A percentile compares a stretch with the other conserved stretches of the same genome.
phyloP scores from a whole-genome alignment of 2,113 vertebrate genomes.

The Nibea albiflora region DNA sequence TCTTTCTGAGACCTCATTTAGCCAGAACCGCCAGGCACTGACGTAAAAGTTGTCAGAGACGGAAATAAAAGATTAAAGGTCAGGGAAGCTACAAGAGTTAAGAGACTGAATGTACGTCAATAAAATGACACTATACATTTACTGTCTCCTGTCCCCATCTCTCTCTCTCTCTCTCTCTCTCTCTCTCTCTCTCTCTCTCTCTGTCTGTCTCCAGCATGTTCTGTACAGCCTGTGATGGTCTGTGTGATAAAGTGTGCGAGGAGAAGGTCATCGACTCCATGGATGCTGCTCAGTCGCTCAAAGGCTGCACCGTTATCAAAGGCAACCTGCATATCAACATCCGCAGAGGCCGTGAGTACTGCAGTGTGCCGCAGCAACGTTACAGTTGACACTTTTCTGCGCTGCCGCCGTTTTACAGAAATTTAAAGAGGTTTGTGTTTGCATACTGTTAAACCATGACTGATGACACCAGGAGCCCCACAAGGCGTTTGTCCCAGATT shows the following conservation, averaged over 20 bases:
- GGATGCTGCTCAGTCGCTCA: slow-evolving; percentile 93
- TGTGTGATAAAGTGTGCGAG: slow-evolving; percentile 95
- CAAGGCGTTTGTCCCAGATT: slow-evolving; percentile 2
- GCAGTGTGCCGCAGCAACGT: background rate
- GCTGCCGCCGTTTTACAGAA: background rate
- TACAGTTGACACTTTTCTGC: slow-evolving; percentile 5
- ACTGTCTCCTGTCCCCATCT: slow-evolving; percentile 8
- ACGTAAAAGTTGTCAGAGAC: slow-evolving; percentile 9
- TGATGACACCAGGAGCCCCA: background rate
- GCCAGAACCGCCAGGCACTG: background rate
- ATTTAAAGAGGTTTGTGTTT: background rate
- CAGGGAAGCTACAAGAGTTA: background rate
- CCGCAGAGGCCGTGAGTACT: slow-evolving; percentile 95
- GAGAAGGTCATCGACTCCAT: slow-evolving; percentile 95
- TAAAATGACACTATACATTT: slow-evolving; percentile 1
- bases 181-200: too few relatives aligned
- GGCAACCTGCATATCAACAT: slow-evolving; percentile 98
- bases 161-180: slow-evolving; percentile 36
- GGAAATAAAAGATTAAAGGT: slow-evolving; percentile 8
- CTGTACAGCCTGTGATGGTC: slow-evolving; percentile 94
- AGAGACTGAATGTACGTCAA: background rate
- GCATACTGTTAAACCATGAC: background rate
- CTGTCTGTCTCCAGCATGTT: slow-evolving; percentile 87
- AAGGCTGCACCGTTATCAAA: slow-evolving; percentile 95
- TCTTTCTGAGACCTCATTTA: slow-evolving; percentile 2